A percentile compares a stretch with the other conserved stretches of the same genome.
Conservation (phyloP, 92 coral and sea anemone genomes). For the Phenganax stokvisi region DNA sequence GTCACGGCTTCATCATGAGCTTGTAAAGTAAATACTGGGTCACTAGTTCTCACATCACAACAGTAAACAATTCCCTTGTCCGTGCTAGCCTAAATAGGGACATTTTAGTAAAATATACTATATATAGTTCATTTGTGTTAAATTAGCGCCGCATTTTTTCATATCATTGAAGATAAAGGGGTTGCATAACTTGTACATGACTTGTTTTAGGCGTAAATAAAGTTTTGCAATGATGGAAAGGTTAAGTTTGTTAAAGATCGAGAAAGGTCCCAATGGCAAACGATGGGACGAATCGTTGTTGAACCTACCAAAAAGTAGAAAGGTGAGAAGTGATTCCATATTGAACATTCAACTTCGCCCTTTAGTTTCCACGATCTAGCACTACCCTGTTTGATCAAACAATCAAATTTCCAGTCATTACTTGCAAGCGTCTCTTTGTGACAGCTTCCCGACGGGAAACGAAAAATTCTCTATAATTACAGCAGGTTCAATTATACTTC, state of each 20-base stretch:
- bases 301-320: slow-evolving; percentile 72
- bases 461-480: too few relatives aligned
- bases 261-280: not conserved
- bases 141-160: too few relatives aligned
- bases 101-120: not conserved
- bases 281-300: not conserved
- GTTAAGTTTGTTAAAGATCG: not conserved
- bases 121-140: not conserved
- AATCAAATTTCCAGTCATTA: not conserved
- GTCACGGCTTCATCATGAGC: slow-evolving; percentile 87
- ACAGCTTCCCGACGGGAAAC: too few relatives aligned
- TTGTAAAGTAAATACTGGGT: slow-evolving; percentile 72
- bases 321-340: slow-evolving; percentile 96
- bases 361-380: slow-evolving; percentile 80
- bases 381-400: slow-evolving; percentile 54
- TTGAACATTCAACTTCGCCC: slow-evolving; percentile 81
- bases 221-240: not conserved
- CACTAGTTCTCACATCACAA: slow-evolving; percentile 85
- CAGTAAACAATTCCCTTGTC: slow-evolving; percentile 81
- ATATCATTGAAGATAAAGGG: too few relatives aligned
- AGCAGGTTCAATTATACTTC: too few relatives aligned
- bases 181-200: too few relatives aligned
- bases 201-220: too few relatives aligned
- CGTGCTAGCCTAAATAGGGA: slow-evolving; percentile 64
- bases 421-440: too few relatives aligned